phyloP scores from a whole-genome alignment of 30 jellyfish, hydroid and myxozoan genomes.

The Catostylus mosaicus region DNA sequence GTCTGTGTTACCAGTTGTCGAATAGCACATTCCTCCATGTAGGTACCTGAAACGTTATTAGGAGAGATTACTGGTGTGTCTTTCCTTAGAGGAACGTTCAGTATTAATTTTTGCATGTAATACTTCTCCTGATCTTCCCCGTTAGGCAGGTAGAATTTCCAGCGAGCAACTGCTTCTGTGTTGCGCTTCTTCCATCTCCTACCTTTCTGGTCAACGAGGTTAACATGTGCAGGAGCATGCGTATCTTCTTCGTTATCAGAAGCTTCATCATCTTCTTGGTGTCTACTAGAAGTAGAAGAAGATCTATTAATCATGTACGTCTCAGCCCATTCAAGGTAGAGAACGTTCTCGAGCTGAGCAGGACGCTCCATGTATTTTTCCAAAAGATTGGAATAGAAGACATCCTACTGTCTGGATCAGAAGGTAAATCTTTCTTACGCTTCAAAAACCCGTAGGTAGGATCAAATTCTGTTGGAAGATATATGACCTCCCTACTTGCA shows the following conservation, averaged over 20 bases:
- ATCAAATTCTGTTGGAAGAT: slow-evolving; percentile 2
- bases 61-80: neutral
- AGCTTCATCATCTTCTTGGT: neutral
- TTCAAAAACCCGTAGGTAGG: too few species aligned
- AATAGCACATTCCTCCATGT: neutral
- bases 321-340: slow-evolving; percentile 2
- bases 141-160: neutral
- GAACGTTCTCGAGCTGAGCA: neutral
- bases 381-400: neutral
- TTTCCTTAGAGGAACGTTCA: neutral
- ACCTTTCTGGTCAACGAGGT: neutral
- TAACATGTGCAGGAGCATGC: neutral
- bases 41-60: neutral
- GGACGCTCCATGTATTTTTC: neutral
- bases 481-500: neutral
- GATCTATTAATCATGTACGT: neutral
- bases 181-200: neutral
- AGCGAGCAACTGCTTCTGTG: neutral
- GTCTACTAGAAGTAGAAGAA: neutral
- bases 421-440: neutral
- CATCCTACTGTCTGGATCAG: neutral
- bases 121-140: neutral
- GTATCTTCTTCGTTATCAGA: neutral
- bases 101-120: neutral
- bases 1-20: neutral